Conservation (phyloP, 2,797 vertebrate species). For the Acrocephalus scirpaceus region DNA sequence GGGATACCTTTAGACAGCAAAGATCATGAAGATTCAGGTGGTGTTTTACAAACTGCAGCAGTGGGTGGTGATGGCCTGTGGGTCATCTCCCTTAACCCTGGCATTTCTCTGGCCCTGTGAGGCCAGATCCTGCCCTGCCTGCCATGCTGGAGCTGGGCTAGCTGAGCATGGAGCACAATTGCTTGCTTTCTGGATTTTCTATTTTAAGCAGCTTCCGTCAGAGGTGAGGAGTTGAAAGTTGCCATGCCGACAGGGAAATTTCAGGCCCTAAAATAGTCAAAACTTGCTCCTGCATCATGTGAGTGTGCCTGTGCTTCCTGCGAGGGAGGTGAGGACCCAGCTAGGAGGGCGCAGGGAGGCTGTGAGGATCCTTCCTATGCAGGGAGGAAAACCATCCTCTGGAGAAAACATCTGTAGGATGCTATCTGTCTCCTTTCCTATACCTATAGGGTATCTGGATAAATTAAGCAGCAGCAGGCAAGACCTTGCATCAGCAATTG, state of each 20-base stretch:
- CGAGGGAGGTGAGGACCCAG: slow-evolving; percentile 29
- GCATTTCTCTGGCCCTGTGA: not conserved
- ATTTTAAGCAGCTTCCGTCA: slow-evolving; percentile 57
- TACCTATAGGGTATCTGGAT: not conserved
- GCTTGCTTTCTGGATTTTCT: slow-evolving; percentile 44
- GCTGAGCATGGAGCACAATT: not conserved
- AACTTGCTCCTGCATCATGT: slow-evolving; percentile 48
- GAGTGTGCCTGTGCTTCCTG: slow-evolving; percentile 1
- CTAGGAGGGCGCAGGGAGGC: slow-evolving; percentile 20
- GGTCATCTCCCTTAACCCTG: not conserved
- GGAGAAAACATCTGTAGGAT: not conserved
- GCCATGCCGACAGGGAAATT: slow-evolving; percentile 76
- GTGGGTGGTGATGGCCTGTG: not conserved
- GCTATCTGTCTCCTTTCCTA: not conserved
- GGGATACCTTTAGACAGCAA: not conserved
- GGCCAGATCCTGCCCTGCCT: not conserved
- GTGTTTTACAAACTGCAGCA: not conserved
- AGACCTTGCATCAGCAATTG: not conserved
- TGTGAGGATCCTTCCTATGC: not conserved
- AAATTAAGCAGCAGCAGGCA: not conserved
- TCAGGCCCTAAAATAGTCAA: slow-evolving; percentile 76
- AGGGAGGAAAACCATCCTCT: not conserved
- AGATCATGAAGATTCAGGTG: not conserved
- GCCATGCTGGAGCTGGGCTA: not conserved
- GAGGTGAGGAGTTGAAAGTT: slow-evolving; percentile 72